Percentiles rank a stretch among this genome's conserved stretches.
phyloP scores from a whole-genome alignment of 92 coral and sea anemone genomes.

The Bergia sp. region DNA sequence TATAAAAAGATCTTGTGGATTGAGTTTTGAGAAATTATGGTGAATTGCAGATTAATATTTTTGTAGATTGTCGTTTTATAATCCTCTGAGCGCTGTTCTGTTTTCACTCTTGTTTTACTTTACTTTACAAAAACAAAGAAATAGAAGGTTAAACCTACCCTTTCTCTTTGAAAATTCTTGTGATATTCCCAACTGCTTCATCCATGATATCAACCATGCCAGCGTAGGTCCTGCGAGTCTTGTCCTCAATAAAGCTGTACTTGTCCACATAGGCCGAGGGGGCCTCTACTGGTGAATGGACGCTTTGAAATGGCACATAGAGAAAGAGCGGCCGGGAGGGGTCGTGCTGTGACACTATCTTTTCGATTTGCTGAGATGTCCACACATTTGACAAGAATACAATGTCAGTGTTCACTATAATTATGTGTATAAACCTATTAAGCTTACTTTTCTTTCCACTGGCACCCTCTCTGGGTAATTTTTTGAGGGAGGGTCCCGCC shows the following conservation, averaged over 20 bases:
- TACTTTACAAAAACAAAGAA: neutral
- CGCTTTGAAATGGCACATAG: constrained; percentile 59
- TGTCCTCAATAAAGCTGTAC: constrained; percentile 48
- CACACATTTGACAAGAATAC: neutral
- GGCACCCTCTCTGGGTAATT: too few relatives aligned
- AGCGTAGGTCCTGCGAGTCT: constrained; percentile 46
- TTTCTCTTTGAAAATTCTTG: constrained; percentile 42
- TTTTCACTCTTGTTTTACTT: neutral
- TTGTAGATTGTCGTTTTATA: neutral
- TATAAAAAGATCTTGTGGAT: too few relatives aligned
- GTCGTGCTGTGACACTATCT: constrained; percentile 46
- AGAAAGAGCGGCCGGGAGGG: constrained; percentile 55
- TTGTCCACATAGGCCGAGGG: constrained; percentile 55
- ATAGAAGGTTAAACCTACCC: constrained; percentile 36
- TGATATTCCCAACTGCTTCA: constrained; percentile 61
- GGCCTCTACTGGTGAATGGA: constrained; percentile 55
- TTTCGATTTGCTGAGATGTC: constrained; percentile 44
- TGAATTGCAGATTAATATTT: too few relatives aligned
- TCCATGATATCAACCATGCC: constrained; percentile 67
- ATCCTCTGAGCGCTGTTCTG: neutral
- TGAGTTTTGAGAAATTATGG: too few relatives aligned
- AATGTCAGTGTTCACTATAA: neutral
- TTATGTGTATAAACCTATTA: too few relatives aligned
- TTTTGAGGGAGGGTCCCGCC: too few relatives aligned
- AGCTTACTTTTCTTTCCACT: too few relatives aligned